Percentiles rank a stretch among this genome's conserved stretches.
Conservation (phyloP, 2,888 invertebrate genomes). For the Diadromus collaris region DNA sequence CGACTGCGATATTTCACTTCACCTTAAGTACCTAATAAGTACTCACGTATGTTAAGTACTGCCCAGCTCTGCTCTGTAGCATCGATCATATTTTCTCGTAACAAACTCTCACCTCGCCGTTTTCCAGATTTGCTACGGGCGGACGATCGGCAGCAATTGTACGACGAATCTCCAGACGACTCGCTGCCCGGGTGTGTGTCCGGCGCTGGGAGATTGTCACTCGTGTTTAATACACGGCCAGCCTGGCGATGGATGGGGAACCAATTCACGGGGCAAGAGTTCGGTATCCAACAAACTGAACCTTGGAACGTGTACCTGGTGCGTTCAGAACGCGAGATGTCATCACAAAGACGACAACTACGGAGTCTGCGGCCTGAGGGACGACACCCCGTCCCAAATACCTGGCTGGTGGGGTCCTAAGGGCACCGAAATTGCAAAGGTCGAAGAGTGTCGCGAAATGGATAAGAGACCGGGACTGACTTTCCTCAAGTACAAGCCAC, state of each 20-base stretch:
- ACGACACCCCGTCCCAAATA: conserved; percentile 90
- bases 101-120: neutral
- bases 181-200: conserved; percentile 94
- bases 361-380: conserved; percentile 89
- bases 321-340: conserved; percentile 95
- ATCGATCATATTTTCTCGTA: neutral
- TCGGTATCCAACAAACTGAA: conserved; percentile 90
- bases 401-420: conserved; percentile 96
- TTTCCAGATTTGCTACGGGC: conserved; percentile 85
- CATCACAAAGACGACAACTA: conserved; percentile 93
- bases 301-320: conserved; percentile 93
- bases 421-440: conserved; percentile 87
- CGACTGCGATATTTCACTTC: no score
- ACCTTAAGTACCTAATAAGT: no score
- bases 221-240: conserved; percentile 93
- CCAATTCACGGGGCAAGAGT: conserved; percentile 76
- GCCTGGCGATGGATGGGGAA: conserved; percentile 80
- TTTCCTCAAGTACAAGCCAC: conserved; percentile 93
- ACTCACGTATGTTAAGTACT: no score
- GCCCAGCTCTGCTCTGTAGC: no score
- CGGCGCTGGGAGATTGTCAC: conserved; percentile 93
- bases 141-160: conserved; percentile 93
- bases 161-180: conserved; percentile 95
- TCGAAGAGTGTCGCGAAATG: conserved; percentile 89
- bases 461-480: conserved; percentile 94